Evolutionary conservation across 2,888 invertebrate species (phyloP), one percentile per base, ranked within the genome.

Genomic region (Latrodectus elegans): DNA sequence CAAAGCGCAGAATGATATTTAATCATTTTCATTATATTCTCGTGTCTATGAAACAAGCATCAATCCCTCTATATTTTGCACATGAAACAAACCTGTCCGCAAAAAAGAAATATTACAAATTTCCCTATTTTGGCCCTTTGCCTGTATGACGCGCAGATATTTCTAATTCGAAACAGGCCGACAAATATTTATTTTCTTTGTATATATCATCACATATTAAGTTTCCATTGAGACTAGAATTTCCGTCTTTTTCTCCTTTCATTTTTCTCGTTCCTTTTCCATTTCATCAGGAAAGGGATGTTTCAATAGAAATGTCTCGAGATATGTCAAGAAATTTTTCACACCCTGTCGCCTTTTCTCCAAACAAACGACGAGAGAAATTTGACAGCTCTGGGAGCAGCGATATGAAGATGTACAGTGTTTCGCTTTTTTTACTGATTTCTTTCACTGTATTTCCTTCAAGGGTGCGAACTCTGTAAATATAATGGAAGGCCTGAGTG

Each of bases 291-390:
- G 15, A 8, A 49, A 22, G n/a, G 17, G 71, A 73, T 78, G 77
- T 78, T 78, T 84, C 84, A 84, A 84, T 84, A 84, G 84, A 78
- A 77, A 60, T 64, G 77, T 77, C 60, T 55, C n/a, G 52, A 84
- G 84, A 72, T 73, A 64, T 84, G 84, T 84, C 84, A 77, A 72
- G 71, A 73, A 76, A 76, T 76, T 72, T 84, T 70, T 84, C 77
- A 77, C 71, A 64, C 72, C 53, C 84, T 77, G 84, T 84, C 77
- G 84, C 77, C 52, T 49, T 64, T 38, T n/a, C 72, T 71, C 77
- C 64, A 76, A 77, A 84, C 72, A 77, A 84, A 84, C 77, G 77
- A 65, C 52, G 76, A 64, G 71, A 65, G 65, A 77, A 84, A 65
- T 84, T 76, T 84, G 84, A 84, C 84, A 84, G 84, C 55, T 38